Conservation (phyloP, 2,888 invertebrate genomes). For the Mystacides longicornis region DNA sequence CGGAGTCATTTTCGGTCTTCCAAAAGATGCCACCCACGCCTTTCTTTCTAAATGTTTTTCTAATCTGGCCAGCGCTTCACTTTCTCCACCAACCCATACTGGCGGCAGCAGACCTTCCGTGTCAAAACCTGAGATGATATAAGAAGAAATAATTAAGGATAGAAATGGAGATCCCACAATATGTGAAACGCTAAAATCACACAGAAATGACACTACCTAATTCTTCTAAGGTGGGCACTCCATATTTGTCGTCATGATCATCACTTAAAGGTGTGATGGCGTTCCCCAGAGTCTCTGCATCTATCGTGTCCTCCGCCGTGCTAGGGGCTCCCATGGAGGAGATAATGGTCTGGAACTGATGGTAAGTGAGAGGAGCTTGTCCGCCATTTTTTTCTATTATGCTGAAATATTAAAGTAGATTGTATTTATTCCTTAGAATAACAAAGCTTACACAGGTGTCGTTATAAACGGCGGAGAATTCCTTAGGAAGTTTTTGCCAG, state of each 20-base stretch:
- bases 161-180: background rate
- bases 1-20: conserved; percentile 82
- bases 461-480: too few relatives aligned
- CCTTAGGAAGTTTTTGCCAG: too few relatives aligned
- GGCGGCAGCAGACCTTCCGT: conserved; percentile 62
- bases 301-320: conserved; percentile 53
- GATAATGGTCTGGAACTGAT: conserved; percentile 76
- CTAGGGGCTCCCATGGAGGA: conserved; percentile 70
- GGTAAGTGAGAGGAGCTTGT: conserved; percentile 76
- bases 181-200: background rate
- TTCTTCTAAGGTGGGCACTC: conserved; percentile 79
- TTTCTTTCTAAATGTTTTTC: conserved; percentile 75
- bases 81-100: conserved; percentile 75
- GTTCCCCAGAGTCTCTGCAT: conserved; percentile 47
- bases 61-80: conserved; percentile 62
- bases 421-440: too few relatives aligned
- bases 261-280: conserved; percentile 62
- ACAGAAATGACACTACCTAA: conserved; percentile 48
- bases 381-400: conserved; percentile 78
- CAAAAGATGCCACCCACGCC: conserved; percentile 87
- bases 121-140: conserved; percentile 64
- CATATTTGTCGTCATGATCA: conserved; percentile 76
- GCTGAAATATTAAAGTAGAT: conserved; percentile 38
- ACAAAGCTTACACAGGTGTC: too few relatives aligned
- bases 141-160: background rate